Percentiles rank a stretch among this genome's conserved stretches.
phyloP scores from a whole-genome alignment of 2,888 invertebrate genomes.

The Clistopyga incitator region DNA sequence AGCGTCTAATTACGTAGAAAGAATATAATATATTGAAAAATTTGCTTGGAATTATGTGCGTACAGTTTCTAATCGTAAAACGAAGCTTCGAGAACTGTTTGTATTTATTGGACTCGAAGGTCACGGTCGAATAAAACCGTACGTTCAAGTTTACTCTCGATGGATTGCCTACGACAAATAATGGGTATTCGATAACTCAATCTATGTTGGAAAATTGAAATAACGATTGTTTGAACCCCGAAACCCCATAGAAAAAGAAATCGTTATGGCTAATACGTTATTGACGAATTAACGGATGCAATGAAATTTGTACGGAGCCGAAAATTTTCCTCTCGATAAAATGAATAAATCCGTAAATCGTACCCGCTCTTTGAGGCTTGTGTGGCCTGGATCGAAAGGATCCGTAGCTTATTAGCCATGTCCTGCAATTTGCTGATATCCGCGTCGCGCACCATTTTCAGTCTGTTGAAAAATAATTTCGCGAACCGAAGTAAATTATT shows the following conservation, averaged over 20 bases:
- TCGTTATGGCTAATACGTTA: background rate
- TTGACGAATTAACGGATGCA: background rate
- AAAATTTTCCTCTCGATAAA: background rate
- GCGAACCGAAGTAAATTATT: constrained; percentile 2
- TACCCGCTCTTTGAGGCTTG: constrained; percentile 89
- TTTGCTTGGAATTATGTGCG: background rate
- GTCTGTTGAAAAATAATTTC: constrained; percentile 40
- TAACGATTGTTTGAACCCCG: background rate
- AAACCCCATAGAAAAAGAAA: background rate
- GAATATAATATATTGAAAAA: constrained; percentile 10
- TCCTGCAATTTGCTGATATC: constrained; percentile 84
- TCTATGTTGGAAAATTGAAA: background rate
- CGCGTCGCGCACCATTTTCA: constrained; percentile 75
- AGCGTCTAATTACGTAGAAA: background rate
- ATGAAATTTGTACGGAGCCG: background rate
- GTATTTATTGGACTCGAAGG: constrained; percentile 29
- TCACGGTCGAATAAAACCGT: constrained; percentile 29
- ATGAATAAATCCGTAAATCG: constrained; percentile 8
- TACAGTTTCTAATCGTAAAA: background rate
- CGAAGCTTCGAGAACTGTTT: background rate
- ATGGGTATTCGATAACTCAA: background rate
- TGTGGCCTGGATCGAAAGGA: constrained; percentile 87
- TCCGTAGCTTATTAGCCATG: constrained; percentile 88
- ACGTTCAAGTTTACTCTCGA: constrained; percentile 16
- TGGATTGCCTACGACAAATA: constrained; percentile 3